A percentile compares a stretch with the other conserved stretches of the same genome.
Evolutionary conservation across 1,140 invertebrate species (phyloP).

Genomic region (Drosophila baimaii): DNA sequence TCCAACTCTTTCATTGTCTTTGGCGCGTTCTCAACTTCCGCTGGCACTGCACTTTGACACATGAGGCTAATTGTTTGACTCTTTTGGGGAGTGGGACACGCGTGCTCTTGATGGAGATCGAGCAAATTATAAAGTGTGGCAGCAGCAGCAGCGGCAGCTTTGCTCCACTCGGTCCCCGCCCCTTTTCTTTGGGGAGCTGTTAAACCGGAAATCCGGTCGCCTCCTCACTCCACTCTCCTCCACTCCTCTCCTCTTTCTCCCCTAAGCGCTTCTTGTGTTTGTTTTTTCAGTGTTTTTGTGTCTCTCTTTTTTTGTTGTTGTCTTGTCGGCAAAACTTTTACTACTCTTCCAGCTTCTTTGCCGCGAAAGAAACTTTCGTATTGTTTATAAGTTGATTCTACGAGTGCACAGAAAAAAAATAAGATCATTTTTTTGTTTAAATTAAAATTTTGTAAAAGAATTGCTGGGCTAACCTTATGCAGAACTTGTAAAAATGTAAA

Average conservation of each 20-base stretch:
- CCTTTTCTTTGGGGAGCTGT: constrained; percentile 52
- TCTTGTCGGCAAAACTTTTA: constrained; percentile 63
- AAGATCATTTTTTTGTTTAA: background rate
- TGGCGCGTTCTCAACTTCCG: constrained; percentile 69
- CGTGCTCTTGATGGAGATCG: constrained; percentile 54
- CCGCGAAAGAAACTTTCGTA: constrained; percentile 39
- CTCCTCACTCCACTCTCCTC: constrained; percentile 28
- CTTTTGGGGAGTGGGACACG: constrained; percentile 37
- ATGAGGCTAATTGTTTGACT: constrained; percentile 72
- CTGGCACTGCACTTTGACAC: constrained; percentile 73
- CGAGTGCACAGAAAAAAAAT: background rate
- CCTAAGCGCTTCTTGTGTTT: constrained; percentile 12
- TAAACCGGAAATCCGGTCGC: constrained; percentile 76
- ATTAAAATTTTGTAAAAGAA: background rate
- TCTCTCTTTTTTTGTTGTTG: constrained; percentile 41
- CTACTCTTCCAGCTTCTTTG: constrained; percentile 45
- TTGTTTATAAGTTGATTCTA: constrained; percentile 45
- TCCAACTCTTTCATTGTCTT: constrained; percentile 58
- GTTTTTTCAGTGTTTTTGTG: constrained; percentile 26
- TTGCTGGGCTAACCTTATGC: no score
- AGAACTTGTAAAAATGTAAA: no score
- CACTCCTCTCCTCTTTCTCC: background rate
- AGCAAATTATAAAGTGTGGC: constrained; percentile 77
- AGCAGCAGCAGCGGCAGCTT: constrained; percentile 30
- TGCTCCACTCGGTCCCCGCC: background rate